Percentiles rank a stretch among this genome's conserved stretches.
Conservation (phyloP, 1,140 invertebrate species). For the Drosophila varians region DNA sequence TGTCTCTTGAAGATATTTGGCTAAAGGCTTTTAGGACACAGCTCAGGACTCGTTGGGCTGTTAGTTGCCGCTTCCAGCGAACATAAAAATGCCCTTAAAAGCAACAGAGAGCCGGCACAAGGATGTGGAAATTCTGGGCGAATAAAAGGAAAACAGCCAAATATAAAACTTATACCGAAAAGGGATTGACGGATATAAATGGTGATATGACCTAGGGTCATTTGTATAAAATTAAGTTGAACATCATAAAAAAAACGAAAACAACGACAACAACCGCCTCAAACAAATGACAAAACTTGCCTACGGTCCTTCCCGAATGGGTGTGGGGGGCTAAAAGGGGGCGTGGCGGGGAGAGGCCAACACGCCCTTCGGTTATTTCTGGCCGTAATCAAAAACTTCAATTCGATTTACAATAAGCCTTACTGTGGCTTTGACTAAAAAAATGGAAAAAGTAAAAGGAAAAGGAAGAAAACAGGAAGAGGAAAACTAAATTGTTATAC, state of each 20-base stretch:
- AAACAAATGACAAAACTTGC: slow-evolving; percentile 37
- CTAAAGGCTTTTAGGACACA: slow-evolving; percentile 79
- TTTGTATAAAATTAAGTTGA: slow-evolving; percentile 83
- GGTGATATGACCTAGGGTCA: slow-evolving; percentile 80
- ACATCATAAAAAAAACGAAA: slow-evolving; percentile 74
- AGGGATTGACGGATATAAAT: slow-evolving; percentile 82
- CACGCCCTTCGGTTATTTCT: slow-evolving; percentile 47
- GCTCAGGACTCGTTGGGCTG: slow-evolving; percentile 54
- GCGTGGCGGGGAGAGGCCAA: slow-evolving; percentile 23
- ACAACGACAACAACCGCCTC: slow-evolving; percentile 10
- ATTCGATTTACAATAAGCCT: slow-evolving; percentile 77
- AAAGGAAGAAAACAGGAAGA: slow-evolving; percentile 19
- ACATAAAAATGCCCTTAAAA: slow-evolving; percentile 81
- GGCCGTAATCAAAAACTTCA: slow-evolving; percentile 76
- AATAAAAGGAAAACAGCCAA: slow-evolving; percentile 64
- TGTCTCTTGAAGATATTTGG: slow-evolving; percentile 77
- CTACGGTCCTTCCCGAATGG: background rate
- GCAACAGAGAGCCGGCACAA: slow-evolving; percentile 51
- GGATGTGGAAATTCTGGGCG: slow-evolving; percentile 13
- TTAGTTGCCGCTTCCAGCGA: slow-evolving; percentile 76
- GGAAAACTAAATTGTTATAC: slow-evolving; percentile 62
- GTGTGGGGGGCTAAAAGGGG: slow-evolving; percentile 1
- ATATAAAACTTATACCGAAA: slow-evolving; percentile 81
- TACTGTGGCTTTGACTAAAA: background rate
- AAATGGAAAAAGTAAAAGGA: background rate